Evolutionary conservation across 2,113 vertebrate species (phyloP).

Genomic region (Collichthys lucidus): DNA sequence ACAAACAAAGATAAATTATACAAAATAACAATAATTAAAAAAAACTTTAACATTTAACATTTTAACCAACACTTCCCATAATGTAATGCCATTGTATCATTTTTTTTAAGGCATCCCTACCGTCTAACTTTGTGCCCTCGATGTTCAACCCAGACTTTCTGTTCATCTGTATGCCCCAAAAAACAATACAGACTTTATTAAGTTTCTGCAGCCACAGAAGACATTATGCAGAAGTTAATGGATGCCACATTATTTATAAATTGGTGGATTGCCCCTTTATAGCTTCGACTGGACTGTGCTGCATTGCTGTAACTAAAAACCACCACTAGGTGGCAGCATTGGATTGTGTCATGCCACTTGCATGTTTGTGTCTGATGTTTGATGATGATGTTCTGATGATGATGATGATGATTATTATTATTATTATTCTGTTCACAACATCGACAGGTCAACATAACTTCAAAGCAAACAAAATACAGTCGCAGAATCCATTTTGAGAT

Average conservation of each 20-base stretch:
- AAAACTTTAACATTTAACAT: neutral
- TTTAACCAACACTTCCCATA: neutral
- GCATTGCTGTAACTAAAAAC: neutral
- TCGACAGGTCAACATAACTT: no score
- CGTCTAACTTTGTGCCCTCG: neutral
- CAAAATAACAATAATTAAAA: no score
- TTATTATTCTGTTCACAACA: neutral
- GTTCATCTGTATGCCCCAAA: neutral
- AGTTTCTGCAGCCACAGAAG: neutral
- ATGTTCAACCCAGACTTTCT: neutral
- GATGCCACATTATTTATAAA: neutral
- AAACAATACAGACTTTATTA: neutral
- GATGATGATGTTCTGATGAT: no score
- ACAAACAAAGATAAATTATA: no score
- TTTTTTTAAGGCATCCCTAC: no score
- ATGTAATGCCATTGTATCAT: neutral
- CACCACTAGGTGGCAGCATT: constrained; percentile 61
- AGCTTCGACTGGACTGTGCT: neutral
- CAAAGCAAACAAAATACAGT: neutral
- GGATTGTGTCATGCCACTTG: neutral
- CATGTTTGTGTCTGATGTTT: neutral
- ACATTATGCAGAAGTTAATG: neutral
- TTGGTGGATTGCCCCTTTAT: neutral
- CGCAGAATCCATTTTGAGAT: neutral
- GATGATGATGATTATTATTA: no score